Conservation (phyloP, 2,113 vertebrate species). For the Osmerus eperlanus region DNA sequence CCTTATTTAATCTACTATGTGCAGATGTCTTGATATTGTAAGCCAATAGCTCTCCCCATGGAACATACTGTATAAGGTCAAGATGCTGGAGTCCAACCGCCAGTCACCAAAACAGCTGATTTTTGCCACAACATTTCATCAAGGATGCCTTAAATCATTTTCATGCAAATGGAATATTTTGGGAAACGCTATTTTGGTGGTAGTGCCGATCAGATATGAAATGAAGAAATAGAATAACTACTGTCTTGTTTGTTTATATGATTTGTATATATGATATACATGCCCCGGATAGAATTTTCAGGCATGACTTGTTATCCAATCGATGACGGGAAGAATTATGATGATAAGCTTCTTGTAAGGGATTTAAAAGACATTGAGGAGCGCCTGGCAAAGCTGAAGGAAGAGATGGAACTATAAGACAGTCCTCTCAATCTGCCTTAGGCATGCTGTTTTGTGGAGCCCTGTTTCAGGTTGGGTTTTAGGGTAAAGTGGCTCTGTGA, state of each 20-base stretch:
- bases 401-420: constrained; percentile 28
- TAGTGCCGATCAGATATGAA: constrained; percentile 54
- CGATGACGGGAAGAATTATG: constrained; percentile 47
- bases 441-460: not conserved
- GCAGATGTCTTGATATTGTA: constrained; percentile 67
- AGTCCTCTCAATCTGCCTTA: constrained; percentile 37
- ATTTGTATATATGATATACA: constrained; percentile 42
- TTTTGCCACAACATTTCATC: constrained; percentile 56
- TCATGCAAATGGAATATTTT: constrained; percentile 60
- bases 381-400: constrained; percentile 50
- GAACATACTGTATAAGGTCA: constrained; percentile 44
- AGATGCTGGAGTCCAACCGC: constrained; percentile 31
- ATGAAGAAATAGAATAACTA: constrained; percentile 43
- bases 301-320: constrained; percentile 47
- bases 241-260: constrained; percentile 45
- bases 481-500: constrained; percentile 35
- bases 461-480: constrained; percentile 7
- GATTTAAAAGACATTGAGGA: constrained; percentile 44
- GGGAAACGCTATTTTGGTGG: constrained; percentile 55
- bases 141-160: constrained; percentile 59
- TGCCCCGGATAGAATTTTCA: constrained; percentile 22
- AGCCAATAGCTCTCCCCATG: constrained; percentile 67
- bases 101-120: constrained; percentile 45
- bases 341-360: constrained; percentile 28
- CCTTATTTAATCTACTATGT: constrained; percentile 68